Evolutionary conservation across 2,888 invertebrate genomes (phyloP).

Genomic region (Aromia moschata): DNA sequence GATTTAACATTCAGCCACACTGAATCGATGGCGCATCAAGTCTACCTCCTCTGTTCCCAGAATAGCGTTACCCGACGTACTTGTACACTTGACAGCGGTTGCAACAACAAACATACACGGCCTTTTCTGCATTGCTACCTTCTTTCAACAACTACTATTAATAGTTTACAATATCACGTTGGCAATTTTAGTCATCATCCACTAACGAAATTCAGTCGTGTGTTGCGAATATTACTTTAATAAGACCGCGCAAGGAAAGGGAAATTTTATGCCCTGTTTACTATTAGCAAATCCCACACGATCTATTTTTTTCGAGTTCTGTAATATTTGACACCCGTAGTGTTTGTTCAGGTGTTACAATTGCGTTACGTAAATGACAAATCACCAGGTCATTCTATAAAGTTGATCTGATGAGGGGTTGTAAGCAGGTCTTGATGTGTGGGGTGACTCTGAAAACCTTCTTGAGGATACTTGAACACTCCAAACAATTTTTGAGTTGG

Average conservation of each 20-base stretch:
- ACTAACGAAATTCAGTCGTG: conserved; percentile 24
- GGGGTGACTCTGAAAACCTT: no score
- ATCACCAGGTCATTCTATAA: no score
- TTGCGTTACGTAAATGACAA: no score
- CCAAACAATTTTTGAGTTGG: no score
- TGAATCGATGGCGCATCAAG: conserved; percentile 5
- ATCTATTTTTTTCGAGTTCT: background rate
- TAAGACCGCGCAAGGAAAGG: background rate
- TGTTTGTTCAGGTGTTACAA: no score
- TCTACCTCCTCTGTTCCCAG: background rate
- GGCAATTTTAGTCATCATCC: conserved; percentile 14
- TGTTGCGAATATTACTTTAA: conserved; percentile 14
- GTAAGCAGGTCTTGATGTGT: no score
- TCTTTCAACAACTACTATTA: conserved; percentile 22
- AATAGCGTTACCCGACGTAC: conserved; percentile 21
- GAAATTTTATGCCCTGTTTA: background rate
- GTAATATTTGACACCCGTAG: background rate
- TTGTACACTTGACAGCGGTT: conserved; percentile 27
- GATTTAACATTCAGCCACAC: no score
- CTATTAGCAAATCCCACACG: background rate
- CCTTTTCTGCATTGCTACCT: conserved; percentile 25
- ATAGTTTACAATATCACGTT: conserved; percentile 25
- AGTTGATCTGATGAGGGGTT: no score
- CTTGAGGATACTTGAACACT: no score
- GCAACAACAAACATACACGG: conserved; percentile 25